These are phyloP conservation scores for Microctenopoma stevenorrisi DNA, from an alignment of 2,797 vertebrate species.

Conservation along the genomic window DNA sequence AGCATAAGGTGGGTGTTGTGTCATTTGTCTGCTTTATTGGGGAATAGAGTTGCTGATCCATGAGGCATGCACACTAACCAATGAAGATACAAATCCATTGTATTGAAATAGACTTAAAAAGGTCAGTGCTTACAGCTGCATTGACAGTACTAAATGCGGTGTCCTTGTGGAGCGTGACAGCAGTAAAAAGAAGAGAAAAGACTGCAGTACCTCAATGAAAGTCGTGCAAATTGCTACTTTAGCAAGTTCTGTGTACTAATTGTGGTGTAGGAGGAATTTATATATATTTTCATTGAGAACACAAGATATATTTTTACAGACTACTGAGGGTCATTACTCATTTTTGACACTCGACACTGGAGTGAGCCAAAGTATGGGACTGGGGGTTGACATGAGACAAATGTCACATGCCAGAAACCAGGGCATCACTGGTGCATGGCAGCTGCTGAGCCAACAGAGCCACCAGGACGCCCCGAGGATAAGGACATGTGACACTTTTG, in stretches of 20 bases:
- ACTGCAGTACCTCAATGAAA: conserved; percentile 30
- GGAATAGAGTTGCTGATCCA: conserved; percentile 40
- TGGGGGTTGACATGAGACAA: conserved; percentile 27
- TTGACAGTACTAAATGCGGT: conserved; percentile 54
- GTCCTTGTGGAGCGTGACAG: conserved; percentile 60
- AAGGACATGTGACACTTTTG: conserved; percentile 25
- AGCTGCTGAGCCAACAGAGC: conserved; percentile 38
- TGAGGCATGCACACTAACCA: conserved; percentile 40
- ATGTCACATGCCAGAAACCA: conserved; percentile 42
- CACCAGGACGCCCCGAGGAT: conserved; percentile 41
- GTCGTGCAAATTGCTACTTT: conserved; percentile 23
- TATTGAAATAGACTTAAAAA: conserved; percentile 69
- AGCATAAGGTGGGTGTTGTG: conserved; percentile 25
- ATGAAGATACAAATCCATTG: conserved; percentile 49
- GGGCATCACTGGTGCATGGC: conserved; percentile 29
- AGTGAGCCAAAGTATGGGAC: not conserved
- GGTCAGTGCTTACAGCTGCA: conserved; percentile 65
- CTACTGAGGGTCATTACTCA: not conserved
- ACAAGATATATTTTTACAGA: not conserved
- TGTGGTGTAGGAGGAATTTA: not conserved
- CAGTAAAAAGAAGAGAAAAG: conserved; percentile 28
- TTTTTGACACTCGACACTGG: not conserved
- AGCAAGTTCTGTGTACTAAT: conserved; percentile 3
- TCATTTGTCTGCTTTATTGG: conserved; percentile 39
- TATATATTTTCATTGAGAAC: conserved; percentile 4